These are phyloP conservation scores for Dascyllus trimaculatus DNA, from an alignment of 2,113 vertebrate species.

Conservation along the genomic window DNA sequence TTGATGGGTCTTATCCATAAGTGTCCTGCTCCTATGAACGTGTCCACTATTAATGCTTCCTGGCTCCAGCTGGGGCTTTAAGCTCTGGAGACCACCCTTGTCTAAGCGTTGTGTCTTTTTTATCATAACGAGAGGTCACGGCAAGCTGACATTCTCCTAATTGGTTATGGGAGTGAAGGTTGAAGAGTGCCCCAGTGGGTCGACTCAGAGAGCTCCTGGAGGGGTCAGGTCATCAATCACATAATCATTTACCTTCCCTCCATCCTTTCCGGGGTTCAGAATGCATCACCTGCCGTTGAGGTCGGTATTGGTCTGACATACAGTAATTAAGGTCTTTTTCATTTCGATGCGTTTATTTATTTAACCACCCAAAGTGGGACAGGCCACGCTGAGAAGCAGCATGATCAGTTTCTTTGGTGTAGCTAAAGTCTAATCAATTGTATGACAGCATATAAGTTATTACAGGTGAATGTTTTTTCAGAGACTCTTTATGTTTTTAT, in stretches of 20 bases:
- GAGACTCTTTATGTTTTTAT: background rate
- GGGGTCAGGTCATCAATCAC: conserved; percentile 52
- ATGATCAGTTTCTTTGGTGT: background rate
- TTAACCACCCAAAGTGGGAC: background rate
- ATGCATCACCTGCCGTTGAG: conserved; percentile 12
- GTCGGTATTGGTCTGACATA: conserved; percentile 2
- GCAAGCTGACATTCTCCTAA: conserved; percentile 79
- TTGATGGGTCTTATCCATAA: conserved; percentile 10
- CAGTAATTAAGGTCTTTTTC: conserved; percentile 20
- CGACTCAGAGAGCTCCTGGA: conserved; percentile 45
- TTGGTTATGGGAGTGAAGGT: conserved; percentile 57
- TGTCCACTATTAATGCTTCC: conserved; percentile 56
- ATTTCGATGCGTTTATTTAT: conserved; percentile 10
- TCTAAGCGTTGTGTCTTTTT: conserved; percentile 57
- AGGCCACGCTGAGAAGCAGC: background rate
- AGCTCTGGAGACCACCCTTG: conserved; percentile 49
- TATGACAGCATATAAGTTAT: conserved; percentile 26
- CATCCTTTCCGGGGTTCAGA: conserved; percentile 28
- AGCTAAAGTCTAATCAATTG: background rate
- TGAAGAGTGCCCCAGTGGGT: conserved; percentile 61
- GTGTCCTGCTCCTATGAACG: conserved; percentile 15
- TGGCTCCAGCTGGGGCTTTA: conserved; percentile 38
- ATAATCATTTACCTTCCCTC: conserved; percentile 46
- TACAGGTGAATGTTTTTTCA: background rate
- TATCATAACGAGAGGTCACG: conserved; percentile 54